Percentiles rank a stretch among this genome's conserved stretches.
These are phyloP conservation scores for Anthophora plumipes DNA, from an alignment of 2,888 invertebrate species.

Conservation along the genomic window DNA sequence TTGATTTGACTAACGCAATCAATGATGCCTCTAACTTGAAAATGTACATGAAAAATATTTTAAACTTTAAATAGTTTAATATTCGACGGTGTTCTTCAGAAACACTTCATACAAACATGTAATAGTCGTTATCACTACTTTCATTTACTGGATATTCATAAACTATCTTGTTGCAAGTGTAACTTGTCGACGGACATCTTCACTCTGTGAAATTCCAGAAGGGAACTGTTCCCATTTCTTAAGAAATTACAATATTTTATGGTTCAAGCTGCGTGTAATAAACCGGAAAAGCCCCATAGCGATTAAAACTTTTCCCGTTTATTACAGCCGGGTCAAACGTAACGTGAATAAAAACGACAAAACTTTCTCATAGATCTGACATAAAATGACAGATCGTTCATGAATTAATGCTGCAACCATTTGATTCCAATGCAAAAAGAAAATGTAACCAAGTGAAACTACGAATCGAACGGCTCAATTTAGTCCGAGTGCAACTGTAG, in stretches of 20 bases:
- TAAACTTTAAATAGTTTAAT: too few species aligned
- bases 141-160: not conserved
- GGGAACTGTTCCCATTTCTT: not conserved
- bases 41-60: too few species aligned
- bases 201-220: not conserved
- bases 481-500: too few species aligned
- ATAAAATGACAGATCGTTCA: not conserved
- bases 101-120: not conserved
- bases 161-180: not conserved
- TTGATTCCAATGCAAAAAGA: not conserved
- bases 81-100: too few species aligned
- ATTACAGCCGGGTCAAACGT: constrained; percentile 23
- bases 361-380: not conserved
- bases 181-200: not conserved
- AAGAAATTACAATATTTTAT: constrained; percentile 7
- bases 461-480: not conserved
- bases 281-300: not conserved
- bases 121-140: not conserved
- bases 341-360: constrained; percentile 3
- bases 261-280: constrained; percentile 6
- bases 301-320: constrained; percentile 31
- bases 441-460: not conserved
- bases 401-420: not conserved
- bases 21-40: too few species aligned
- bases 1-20: too few species aligned